Percentiles rank a stretch among this genome's conserved stretches.
Evolutionary conservation across 1,140 invertebrate species (phyloP).

Genomic region (Pteromalus puparum): DNA sequence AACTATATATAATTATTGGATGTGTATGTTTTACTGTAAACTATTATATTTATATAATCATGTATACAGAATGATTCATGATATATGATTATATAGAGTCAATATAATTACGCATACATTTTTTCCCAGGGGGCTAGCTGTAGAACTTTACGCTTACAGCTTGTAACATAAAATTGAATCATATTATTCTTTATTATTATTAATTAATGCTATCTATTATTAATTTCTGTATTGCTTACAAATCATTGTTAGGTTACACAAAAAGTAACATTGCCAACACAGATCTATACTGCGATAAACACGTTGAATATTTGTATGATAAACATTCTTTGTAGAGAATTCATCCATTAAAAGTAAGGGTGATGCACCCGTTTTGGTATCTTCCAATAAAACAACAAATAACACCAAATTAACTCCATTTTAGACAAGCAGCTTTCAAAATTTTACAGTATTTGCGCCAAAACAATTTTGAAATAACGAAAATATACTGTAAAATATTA

Average conservation of each 20-base stretch:
- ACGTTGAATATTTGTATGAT: conserved; percentile 36
- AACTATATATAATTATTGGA: conserved; percentile 9
- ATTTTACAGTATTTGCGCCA: conserved; percentile 29
- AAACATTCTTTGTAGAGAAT: conserved; percentile 30
- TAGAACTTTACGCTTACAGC: conserved; percentile 23
- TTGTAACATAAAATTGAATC: conserved; percentile 39
- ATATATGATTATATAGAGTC: conserved; percentile 34
- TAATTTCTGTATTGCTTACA: conserved; percentile 17
- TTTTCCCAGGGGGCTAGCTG: conserved; percentile 23
- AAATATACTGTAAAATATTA: conserved; percentile 51
- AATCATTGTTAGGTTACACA: conserved; percentile 16
- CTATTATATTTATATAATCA: conserved; percentile 22
- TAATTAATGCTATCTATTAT: background rate
- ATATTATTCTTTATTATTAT: background rate
- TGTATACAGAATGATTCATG: background rate
- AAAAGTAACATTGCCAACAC: conserved; percentile 35
- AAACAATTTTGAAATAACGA: conserved; percentile 27
- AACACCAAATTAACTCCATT: conserved; percentile 49
- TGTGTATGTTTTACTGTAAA: conserved; percentile 16
- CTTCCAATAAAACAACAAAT: conserved; percentile 32
- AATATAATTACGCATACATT: conserved; percentile 19
- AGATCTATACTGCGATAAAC: conserved; percentile 18
- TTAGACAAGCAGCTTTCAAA: conserved; percentile 35
- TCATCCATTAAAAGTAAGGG: conserved; percentile 30
- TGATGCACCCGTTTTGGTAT: conserved; percentile 24